phyloP scores from a whole-genome alignment of 2,113 vertebrate genomes.

The Antechinus stuartii region DNA sequence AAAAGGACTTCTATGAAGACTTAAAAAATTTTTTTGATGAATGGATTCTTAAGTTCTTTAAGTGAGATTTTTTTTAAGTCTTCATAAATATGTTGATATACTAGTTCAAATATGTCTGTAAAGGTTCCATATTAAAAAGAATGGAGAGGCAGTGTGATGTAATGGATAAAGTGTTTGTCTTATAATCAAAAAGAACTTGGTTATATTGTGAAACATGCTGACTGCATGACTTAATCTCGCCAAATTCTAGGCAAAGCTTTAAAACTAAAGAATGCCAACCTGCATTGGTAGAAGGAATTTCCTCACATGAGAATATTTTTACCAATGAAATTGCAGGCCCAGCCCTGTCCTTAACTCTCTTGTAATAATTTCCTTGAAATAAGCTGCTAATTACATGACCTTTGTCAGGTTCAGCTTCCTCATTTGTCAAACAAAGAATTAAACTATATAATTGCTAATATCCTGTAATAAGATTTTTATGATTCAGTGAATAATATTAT shows the following conservation, averaged over 20 bases:
- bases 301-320: neutral
- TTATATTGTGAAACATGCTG: neutral
- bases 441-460: too few species aligned
- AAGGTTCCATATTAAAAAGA: neutral
- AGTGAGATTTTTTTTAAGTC: neutral
- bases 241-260: neutral
- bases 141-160: neutral
- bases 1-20: neutral
- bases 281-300: neutral
- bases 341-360: neutral
- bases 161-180: neutral
- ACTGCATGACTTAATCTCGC: neutral
- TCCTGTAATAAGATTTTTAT: too few species aligned
- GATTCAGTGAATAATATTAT: too few species aligned
- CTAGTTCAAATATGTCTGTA: neutral
- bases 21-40: constrained; percentile 1
- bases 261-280: neutral
- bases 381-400: neutral
- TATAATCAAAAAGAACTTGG: neutral
- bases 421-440: neutral
- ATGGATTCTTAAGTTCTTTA: neutral
- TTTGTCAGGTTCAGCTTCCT: neutral
- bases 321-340: neutral
- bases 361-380: neutral
- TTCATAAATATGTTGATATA: neutral